A percentile compares a stretch with the other conserved stretches of the same genome.
These are phyloP conservation scores for Nyctereutes procyonoides DNA, from an alignment of 2,113 vertebrate species.

Conservation along the genomic window DNA sequence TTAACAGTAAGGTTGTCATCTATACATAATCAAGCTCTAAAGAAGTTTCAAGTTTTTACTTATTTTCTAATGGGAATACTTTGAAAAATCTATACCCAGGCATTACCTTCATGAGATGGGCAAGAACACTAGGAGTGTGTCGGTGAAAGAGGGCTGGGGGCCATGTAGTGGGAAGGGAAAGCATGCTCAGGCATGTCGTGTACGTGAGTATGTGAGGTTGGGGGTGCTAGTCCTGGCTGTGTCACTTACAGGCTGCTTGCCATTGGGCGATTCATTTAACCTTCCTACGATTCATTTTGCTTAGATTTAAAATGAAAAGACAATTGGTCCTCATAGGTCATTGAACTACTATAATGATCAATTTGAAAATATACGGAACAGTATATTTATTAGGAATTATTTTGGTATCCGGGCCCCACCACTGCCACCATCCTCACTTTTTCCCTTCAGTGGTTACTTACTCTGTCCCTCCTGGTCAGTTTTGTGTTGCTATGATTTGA, in stretches of 20 bases:
- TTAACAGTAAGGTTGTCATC: neutral
- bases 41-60: neutral
- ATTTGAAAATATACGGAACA: neutral
- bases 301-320: neutral
- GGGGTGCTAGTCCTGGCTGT: neutral
- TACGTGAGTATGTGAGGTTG: accelerated
- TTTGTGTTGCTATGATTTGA: neutral
- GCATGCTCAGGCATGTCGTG: accelerated
- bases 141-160: neutral
- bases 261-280: neutral
- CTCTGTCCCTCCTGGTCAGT: neutral
- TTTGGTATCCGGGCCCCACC: neutral
- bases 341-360: neutral
- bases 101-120: too few relatives aligned
- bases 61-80: neutral
- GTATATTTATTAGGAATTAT: neutral
- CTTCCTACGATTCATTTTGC: neutral
- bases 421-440: neutral
- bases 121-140: neutral
- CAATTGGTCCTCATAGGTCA: neutral
- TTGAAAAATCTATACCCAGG: neutral
- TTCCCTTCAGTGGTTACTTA: neutral
- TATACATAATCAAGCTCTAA: neutral
- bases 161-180: accelerated
- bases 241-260: neutral